phyloP scores from a whole-genome alignment of 2,888 invertebrate species.

The Agrochola macilenta region DNA sequence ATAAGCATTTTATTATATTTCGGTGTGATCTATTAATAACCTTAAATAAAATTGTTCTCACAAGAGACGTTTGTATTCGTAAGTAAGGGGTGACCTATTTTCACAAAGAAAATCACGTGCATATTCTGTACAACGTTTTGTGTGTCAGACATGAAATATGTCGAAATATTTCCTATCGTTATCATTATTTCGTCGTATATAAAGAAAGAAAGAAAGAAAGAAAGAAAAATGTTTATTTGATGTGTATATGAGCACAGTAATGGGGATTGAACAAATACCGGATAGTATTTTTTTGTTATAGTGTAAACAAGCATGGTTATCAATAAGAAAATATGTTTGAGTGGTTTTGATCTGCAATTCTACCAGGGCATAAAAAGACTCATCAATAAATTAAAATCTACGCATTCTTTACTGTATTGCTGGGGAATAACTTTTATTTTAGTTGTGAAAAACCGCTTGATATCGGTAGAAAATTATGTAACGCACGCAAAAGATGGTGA shows the following conservation, averaged over 20 bases:
- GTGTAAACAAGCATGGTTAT: not conserved
- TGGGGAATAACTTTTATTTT: not conserved
- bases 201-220: too few relatives aligned
- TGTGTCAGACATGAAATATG: not conserved
- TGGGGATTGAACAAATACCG: conserved; percentile 8
- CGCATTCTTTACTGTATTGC: not conserved
- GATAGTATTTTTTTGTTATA: not conserved
- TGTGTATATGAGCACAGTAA: not conserved
- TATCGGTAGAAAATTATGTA: too few relatives aligned
- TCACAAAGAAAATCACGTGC: not conserved
- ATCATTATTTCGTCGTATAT: conserved; percentile 4
- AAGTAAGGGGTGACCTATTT: not conserved
- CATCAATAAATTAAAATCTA: not conserved
- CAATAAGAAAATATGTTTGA: not conserved
- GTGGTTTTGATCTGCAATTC: not conserved
- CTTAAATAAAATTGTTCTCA: not conserved
- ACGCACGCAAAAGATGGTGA: not conserved
- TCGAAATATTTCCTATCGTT: conserved; percentile 20
- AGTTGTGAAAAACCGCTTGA: not conserved
- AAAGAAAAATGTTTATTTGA: too few relatives aligned
- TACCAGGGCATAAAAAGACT: too few relatives aligned
- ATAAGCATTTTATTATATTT: not conserved
- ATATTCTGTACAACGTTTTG: not conserved
- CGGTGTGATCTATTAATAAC: not conserved
- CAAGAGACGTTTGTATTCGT: not conserved